A percentile compares a stretch with the other conserved stretches of the same genome.
phyloP scores from a whole-genome alignment of 2,113 vertebrate species.

The Oceanodroma tethys region DNA sequence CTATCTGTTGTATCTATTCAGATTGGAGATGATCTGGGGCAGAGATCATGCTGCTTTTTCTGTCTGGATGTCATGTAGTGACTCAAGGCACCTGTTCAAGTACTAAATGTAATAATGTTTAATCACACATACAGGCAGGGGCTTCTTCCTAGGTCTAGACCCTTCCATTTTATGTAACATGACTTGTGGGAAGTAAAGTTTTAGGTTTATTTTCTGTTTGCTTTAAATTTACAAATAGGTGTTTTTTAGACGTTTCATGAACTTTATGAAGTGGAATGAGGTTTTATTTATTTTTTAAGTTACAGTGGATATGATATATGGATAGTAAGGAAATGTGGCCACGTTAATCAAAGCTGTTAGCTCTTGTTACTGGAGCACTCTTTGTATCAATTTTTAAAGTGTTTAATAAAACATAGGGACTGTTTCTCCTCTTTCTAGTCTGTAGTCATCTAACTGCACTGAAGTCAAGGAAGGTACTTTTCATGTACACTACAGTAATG shows the following conservation, averaged over 20 bases:
- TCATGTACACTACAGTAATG: neutral
- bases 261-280: neutral
- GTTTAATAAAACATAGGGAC: constrained; percentile 44
- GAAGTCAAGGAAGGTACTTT: neutral
- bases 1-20: neutral
- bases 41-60: neutral
- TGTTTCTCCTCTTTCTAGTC: neutral
- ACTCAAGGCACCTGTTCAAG: neutral
- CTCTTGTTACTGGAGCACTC: neutral
- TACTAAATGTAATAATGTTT: neutral
- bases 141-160: neutral
- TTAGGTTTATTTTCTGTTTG: neutral
- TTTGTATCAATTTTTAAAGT: constrained; percentile 50
- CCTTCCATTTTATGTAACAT: neutral
- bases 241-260: neutral
- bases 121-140: neutral
- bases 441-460: neutral
- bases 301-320: neutral
- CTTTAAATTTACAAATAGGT: neutral
- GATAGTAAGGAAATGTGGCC: neutral
- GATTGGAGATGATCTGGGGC: neutral
- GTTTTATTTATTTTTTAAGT: neutral
- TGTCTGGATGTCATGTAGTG: neutral
- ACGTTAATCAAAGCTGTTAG: neutral
- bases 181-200: neutral